Evolutionary conservation across 2,797 vertebrate genomes (phyloP).

Genomic region (Sebastes hubbsi): DNA sequence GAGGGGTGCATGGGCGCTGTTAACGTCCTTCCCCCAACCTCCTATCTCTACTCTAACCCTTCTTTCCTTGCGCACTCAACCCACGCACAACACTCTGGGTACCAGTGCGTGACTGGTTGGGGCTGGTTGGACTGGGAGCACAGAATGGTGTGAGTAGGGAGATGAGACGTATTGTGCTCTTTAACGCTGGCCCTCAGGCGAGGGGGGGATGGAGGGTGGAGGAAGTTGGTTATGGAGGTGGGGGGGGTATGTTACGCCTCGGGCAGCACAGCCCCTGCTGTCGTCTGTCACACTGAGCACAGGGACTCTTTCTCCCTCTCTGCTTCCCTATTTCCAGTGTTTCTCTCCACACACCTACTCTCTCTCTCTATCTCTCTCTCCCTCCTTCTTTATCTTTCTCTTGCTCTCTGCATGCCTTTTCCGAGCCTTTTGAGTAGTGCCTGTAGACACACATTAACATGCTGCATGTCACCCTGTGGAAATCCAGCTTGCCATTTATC

Average conservation of each 20-base stretch:
- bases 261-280: constrained; percentile 69
- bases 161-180: constrained; percentile 65
- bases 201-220: constrained; percentile 31
- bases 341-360: constrained; percentile 23
- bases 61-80: constrained; percentile 48
- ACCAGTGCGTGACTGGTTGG: constrained; percentile 22
- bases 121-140: constrained; percentile 38
- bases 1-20: not conserved
- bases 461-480: constrained; percentile 75
- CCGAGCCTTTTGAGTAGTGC: constrained; percentile 73
- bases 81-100: constrained; percentile 34
- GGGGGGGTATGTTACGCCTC: constrained; percentile 47
- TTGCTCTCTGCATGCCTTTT: constrained; percentile 74
- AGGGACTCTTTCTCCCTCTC: constrained; percentile 44
- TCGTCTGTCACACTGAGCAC: constrained; percentile 66
- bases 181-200: constrained; percentile 62
- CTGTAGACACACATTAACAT: constrained; percentile 77
- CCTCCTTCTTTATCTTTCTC: constrained; percentile 12
- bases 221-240: constrained; percentile 47
- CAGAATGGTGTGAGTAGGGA: constrained; percentile 41
- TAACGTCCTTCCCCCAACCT: not conserved
- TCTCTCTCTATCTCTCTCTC: constrained; percentile 5
- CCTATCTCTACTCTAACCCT: constrained; percentile 25
- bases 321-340: constrained; percentile 43
- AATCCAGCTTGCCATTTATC: constrained; percentile 79